These are phyloP conservation scores for Toxonevra muliebris DNA, from an alignment of 2,888 invertebrate genomes.

Conservation along the genomic window DNA sequence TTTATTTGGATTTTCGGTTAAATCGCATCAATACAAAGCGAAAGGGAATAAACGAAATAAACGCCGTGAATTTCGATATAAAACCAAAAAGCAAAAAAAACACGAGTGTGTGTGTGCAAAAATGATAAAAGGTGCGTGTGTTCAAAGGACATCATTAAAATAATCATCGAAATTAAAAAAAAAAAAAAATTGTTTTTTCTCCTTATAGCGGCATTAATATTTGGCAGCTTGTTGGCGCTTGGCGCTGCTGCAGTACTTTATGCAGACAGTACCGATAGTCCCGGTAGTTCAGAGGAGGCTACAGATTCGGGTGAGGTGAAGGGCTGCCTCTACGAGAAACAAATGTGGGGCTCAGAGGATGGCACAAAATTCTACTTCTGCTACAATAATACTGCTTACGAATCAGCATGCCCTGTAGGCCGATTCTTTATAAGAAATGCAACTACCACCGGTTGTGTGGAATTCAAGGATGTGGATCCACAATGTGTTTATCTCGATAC, in stretches of 20 bases:
- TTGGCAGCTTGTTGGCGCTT: constrained; percentile 29
- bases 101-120: neutral
- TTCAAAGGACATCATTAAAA: neutral
- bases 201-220: constrained; percentile 35
- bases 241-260: constrained; percentile 22
- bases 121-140: constrained; percentile 36
- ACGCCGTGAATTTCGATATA: neutral
- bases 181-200: constrained; percentile 8
- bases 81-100: neutral
- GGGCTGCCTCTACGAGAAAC: constrained; percentile 38
- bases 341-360: constrained; percentile 43
- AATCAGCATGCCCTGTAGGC: constrained; percentile 36
- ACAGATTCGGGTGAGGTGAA: neutral
- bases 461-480: constrained; percentile 29
- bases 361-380: constrained; percentile 46
- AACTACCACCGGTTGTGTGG: constrained; percentile 46
- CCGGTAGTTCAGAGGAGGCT: neutral
- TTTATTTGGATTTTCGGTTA: constrained; percentile 3
- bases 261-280: no score
- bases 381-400: constrained; percentile 34
- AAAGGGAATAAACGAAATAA: neutral
- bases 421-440: constrained; percentile 46
- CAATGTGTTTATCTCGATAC: constrained; percentile 36
- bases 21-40: neutral
- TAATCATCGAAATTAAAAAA: neutral